phyloP scores from a whole-genome alignment of 2,113 vertebrate genomes.

The Cyprinodon tularosa region DNA sequence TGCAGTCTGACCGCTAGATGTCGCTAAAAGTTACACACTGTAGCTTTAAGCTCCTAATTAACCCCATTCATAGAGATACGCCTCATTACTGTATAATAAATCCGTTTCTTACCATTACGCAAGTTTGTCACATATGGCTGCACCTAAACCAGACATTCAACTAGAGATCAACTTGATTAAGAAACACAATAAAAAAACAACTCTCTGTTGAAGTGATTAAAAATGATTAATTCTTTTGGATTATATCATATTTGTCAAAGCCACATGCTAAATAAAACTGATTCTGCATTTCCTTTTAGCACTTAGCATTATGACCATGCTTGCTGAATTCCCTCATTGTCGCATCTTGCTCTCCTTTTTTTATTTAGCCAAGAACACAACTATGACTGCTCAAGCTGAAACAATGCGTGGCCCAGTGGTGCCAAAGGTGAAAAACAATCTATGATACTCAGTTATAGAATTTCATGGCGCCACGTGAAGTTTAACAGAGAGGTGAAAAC shows the following conservation, averaged over 20 bases:
- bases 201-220: not conserved
- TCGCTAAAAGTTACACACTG: too few relatives aligned
- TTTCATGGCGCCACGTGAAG: slow-evolving; percentile 47
- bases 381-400: not conserved
- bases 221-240: not conserved
- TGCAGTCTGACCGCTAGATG: too few relatives aligned
- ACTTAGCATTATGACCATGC: slow-evolving; percentile 14
- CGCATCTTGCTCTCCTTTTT: too few relatives aligned
- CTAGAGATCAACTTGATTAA: not conserved
- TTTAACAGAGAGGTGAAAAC: slow-evolving; percentile 52
- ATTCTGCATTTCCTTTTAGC: not conserved
- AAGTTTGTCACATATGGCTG: not conserved
- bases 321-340: not conserved
- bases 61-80: not conserved
- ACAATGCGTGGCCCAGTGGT: slow-evolving; percentile 1
- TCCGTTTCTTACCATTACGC: not conserved
- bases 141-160: not conserved
- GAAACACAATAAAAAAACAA: not conserved
- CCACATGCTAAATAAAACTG: not conserved
- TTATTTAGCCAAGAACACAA: not conserved
- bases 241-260: not conserved
- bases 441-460: slow-evolving; percentile 37
- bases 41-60: not conserved
- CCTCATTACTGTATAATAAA: not conserved
- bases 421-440: slow-evolving; percentile 4